Percentiles rank a stretch among this genome's conserved stretches.
These are phyloP conservation scores for Nysson spinosus DNA, from an alignment of 2,888 invertebrate species.

Conservation along the genomic window DNA sequence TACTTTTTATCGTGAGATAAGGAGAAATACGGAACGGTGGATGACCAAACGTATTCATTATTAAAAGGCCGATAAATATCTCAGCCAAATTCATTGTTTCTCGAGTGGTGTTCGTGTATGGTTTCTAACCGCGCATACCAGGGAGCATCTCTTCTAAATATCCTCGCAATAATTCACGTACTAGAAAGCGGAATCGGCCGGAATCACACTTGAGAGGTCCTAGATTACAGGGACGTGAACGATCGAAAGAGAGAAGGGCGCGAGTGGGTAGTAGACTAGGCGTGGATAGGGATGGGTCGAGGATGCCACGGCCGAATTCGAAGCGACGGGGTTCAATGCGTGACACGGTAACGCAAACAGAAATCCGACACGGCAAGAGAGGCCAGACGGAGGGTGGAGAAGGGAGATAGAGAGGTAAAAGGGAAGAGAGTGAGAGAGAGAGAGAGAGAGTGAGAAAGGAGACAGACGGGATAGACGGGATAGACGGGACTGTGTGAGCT, in stretches of 20 bases:
- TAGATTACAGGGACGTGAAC: constrained; percentile 50
- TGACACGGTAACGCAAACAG: constrained; percentile 75
- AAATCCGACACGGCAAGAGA: constrained; percentile 74
- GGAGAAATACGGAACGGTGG: no score
- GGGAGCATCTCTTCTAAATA: constrained; percentile 33
- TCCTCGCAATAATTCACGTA: constrained; percentile 46
- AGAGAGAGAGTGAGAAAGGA: constrained; percentile 77
- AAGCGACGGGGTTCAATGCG: constrained; percentile 71
- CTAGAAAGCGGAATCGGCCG: constrained; percentile 52
- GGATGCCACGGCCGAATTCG: constrained; percentile 62
- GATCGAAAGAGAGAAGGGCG: constrained; percentile 46
- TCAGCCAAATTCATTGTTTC: neutral
- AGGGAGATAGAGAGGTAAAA: constrained; percentile 78
- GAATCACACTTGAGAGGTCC: constrained; percentile 58
- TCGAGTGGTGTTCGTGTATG: neutral
- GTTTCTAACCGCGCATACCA: constrained; percentile 21
- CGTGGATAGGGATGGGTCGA: constrained; percentile 9
- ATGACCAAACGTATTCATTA: neutral
- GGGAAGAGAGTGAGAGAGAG: constrained; percentile 73
- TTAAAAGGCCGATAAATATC: neutral
- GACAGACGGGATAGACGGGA: constrained; percentile 78
- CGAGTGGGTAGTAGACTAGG: constrained; percentile 31
- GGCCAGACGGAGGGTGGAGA: constrained; percentile 77
- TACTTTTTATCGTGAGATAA: neutral
- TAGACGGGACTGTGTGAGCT: constrained; percentile 78